Evolutionary conservation across 64 coral and sea anemone genomes (phyloP).

Genomic region (Platygyra sinensis): DNA sequence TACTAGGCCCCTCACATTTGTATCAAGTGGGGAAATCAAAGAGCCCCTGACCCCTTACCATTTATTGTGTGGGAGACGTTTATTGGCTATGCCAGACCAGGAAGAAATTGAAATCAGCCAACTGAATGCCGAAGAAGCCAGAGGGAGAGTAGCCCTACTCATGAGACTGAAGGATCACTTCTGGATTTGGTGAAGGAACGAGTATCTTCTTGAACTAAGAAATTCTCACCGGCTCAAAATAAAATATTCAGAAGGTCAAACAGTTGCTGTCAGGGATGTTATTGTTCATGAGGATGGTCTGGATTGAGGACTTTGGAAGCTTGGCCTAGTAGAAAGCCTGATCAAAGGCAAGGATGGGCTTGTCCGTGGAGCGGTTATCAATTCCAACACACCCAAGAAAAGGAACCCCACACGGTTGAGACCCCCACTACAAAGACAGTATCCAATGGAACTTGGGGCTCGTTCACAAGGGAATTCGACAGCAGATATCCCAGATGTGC

Average conservation of each 20-base stretch:
- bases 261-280: conserved; percentile 11
- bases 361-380: conserved; percentile 24
- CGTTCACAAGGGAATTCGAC: conserved; percentile 4
- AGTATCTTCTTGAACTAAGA: conserved; percentile 16
- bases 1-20: conserved; percentile 2
- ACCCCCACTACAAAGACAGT: conserved; percentile 30
- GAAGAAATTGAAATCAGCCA: background rate
- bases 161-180: conserved; percentile 2
- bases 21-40: background rate
- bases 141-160: conserved; percentile 1
- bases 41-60: background rate
- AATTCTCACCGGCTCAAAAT: background rate
- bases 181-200: background rate
- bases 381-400: conserved; percentile 2
- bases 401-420: conserved; percentile 4
- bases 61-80: conserved; percentile 19
- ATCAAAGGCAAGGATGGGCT: conserved; percentile 54
- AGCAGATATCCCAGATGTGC: background rate
- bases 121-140: background rate
- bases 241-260: background rate
- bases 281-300: conserved; percentile 30
- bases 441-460: background rate
- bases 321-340: conserved; percentile 48
- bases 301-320: conserved; percentile 41
- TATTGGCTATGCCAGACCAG: conserved; percentile 14